Percentiles rank a stretch among this genome's conserved stretches.
Conservation (phyloP, 2,113 vertebrate genomes). For the Tragelaphus buxtoni region DNA sequence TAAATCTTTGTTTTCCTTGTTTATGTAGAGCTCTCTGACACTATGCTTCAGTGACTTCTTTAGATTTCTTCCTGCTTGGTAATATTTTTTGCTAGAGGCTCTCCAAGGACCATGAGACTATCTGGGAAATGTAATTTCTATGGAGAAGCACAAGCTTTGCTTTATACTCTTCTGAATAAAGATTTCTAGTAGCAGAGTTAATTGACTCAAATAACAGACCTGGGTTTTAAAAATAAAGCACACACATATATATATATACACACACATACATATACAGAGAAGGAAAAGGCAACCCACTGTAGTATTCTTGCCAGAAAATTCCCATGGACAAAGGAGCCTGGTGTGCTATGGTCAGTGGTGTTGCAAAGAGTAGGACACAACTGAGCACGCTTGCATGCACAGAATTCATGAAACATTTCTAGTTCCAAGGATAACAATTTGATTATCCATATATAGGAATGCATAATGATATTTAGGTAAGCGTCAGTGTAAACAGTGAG, state of each 20-base stretch:
- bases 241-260: rapidly evolving
- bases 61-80: neutral
- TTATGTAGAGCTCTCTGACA: slow-evolving; percentile 22
- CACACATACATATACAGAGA: neutral
- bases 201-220: neutral
- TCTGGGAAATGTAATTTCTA: neutral
- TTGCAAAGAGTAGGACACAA: neutral
- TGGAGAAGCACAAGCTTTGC: neutral
- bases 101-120: neutral
- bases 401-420: neutral
- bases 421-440: slow-evolving; percentile 6
- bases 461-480: neutral
- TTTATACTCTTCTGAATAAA: neutral
- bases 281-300: neutral
- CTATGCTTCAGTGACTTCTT: neutral
- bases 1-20: slow-evolving; percentile 56
- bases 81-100: neutral
- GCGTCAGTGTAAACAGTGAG: neutral
- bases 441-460: neutral
- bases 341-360: neutral
- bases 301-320: neutral
- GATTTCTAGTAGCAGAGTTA: neutral
- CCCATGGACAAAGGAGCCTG: neutral
- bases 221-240: neutral
- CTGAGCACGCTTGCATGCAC: neutral